Conservation (phyloP, 2,888 invertebrate species). For the Lasioglossum pauxillum region DNA sequence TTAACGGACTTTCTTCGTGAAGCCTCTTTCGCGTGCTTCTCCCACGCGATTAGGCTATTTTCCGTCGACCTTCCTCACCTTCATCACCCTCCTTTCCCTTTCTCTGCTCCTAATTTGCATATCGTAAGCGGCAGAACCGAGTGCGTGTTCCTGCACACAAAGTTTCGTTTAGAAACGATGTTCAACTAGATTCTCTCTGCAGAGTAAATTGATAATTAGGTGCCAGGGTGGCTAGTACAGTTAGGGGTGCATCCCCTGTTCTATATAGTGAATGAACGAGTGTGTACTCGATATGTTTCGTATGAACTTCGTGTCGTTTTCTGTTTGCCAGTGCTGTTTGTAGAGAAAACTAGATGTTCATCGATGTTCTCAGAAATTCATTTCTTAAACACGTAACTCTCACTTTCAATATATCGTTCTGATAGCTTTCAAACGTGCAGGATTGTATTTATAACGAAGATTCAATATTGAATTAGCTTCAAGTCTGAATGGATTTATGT, state of each 20-base stretch:
- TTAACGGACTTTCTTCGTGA: neutral
- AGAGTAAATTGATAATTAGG: neutral
- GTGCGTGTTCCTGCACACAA: neutral
- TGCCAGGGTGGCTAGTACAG: neutral
- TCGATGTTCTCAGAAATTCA: neutral
- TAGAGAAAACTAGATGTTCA: too few species aligned
- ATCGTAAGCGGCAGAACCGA: neutral
- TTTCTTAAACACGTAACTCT: too few species aligned
- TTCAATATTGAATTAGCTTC: too few species aligned
- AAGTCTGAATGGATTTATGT: too few species aligned
- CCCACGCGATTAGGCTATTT: slow-evolving; percentile 1
- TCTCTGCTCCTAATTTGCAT: neutral
- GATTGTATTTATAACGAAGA: too few species aligned
- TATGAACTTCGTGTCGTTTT: neutral
- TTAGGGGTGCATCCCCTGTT: neutral
- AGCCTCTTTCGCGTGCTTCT: neutral
- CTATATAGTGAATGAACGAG: neutral
- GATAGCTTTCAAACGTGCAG: too few species aligned
- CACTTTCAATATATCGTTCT: too few species aligned
- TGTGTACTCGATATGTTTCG: neutral
- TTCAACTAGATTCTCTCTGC: neutral
- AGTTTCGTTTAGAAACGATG: neutral
- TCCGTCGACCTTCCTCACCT: neutral
- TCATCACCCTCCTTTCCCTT: neutral
- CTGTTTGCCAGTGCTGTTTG: too few species aligned